Conservation (phyloP, 2,797 vertebrate genomes). For the Rhinatrema bivittatum region DNA sequence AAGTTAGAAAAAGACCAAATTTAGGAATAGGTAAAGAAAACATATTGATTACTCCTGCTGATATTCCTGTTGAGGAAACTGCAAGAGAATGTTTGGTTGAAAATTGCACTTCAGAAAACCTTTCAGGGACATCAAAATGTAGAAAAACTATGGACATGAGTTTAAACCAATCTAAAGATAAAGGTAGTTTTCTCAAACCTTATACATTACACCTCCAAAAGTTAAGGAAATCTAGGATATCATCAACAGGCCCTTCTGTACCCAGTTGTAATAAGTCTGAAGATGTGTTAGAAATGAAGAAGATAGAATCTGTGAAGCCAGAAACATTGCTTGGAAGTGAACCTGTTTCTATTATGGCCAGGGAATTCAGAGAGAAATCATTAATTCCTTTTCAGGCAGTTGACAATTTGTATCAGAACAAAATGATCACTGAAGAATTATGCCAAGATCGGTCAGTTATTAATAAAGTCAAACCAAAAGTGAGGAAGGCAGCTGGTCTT, state of each 20-base stretch:
- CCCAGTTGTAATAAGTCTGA: conserved; percentile 1
- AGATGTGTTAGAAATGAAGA: conserved; percentile 17
- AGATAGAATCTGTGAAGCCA: conserved; percentile 14
- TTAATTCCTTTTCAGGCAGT: conserved; percentile 7
- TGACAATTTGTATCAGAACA: conserved; percentile 5
- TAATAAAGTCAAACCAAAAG: conserved; percentile 1
- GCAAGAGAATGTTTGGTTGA: conserved; percentile 17
- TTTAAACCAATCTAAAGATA: conserved; percentile 8
- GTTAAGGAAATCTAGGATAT: neutral
- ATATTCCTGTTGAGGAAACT: conserved; percentile 6
- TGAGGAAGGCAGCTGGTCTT: too few relatives aligned
- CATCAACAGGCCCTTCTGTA: neutral
- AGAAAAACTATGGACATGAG: conserved; percentile 6
- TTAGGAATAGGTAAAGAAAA: conserved; percentile 15
- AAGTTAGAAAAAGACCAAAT: conserved; percentile 27
- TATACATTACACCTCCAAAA: conserved; percentile 8
- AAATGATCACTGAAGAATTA: conserved; percentile 5
- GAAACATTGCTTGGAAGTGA: conserved; percentile 1
- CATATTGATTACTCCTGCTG: neutral
- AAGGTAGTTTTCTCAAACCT: conserved; percentile 1
- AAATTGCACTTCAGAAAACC: conserved; percentile 10
- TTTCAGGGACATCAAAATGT: conserved; percentile 4
- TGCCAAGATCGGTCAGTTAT: neutral
- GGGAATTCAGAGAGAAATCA: conserved; percentile 17
- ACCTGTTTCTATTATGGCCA: conserved; percentile 1